Evolutionary conservation across 2,797 vertebrate species (phyloP).

Genomic region (Lagodon rhomboides): DNA sequence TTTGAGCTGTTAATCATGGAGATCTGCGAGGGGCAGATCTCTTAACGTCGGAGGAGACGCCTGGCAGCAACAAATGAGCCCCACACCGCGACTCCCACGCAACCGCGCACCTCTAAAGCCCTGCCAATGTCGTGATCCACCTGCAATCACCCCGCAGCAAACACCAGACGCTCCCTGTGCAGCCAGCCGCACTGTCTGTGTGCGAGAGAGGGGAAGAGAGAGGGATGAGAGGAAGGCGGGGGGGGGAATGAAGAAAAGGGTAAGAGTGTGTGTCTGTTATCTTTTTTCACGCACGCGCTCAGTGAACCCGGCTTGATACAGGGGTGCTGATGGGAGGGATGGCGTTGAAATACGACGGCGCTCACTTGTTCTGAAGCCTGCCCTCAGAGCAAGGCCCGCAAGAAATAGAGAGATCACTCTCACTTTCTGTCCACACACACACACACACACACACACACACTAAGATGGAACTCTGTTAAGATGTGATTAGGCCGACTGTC

Average conservation of each 20-base stretch:
- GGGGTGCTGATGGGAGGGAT: constrained; percentile 70
- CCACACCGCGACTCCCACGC: constrained; percentile 60
- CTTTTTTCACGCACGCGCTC: constrained; percentile 36
- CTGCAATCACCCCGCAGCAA: constrained; percentile 72
- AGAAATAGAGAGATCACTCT: constrained; percentile 78
- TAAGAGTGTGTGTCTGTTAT: constrained; percentile 37
- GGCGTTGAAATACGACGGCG: constrained; percentile 74
- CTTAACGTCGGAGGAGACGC: constrained; percentile 59
- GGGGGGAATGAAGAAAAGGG: neutral
- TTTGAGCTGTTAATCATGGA: constrained; percentile 79
- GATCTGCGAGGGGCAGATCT: constrained; percentile 65
- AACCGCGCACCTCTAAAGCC: constrained; percentile 69
- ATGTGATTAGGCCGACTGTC: constrained; percentile 83
- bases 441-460: constrained; percentile 49
- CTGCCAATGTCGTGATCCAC: constrained; percentile 70
- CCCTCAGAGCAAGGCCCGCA: constrained; percentile 65
- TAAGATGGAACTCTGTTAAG: constrained; percentile 75
- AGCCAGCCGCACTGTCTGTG: constrained; percentile 22
- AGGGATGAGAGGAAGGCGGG: neutral
- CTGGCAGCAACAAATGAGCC: constrained; percentile 81
- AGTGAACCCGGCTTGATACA: constrained; percentile 65
- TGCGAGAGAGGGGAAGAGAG: constrained; percentile 1
- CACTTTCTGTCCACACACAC: constrained; percentile 56
- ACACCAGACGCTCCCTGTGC: constrained; percentile 55
- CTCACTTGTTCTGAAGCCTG: constrained; percentile 72